Percentiles rank a stretch among this genome's conserved stretches.
phyloP scores from a whole-genome alignment of 2,888 invertebrate species.

The Acanthosepion lycidas region DNA sequence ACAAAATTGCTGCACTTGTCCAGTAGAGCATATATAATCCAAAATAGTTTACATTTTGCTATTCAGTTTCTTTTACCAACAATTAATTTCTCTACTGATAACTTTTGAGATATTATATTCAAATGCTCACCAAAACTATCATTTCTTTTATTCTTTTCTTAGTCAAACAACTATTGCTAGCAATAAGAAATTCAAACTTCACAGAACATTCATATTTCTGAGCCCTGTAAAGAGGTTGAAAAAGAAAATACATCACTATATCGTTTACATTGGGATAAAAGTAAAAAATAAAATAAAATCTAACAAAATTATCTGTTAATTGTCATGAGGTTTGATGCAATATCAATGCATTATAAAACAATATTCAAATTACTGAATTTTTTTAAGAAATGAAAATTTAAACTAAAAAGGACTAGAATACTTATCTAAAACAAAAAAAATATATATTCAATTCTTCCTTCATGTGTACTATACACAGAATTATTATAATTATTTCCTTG shows the following conservation, averaged over 20 bases:
- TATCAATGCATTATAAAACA: neutral
- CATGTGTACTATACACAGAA: too few relatives aligned
- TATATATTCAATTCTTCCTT: too few relatives aligned
- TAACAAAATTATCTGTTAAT: too few relatives aligned
- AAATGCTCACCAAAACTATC: neutral
- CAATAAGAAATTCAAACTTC: neutral
- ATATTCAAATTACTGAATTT: neutral
- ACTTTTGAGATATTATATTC: neutral
- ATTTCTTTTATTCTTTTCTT: neutral
- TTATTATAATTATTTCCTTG: too few relatives aligned
- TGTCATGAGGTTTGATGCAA: neutral
- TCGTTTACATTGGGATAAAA: neutral
- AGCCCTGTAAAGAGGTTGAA: neutral
- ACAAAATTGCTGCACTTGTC: too few relatives aligned
- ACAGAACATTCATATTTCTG: neutral
- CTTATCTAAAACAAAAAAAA: too few relatives aligned
- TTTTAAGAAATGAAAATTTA: too few relatives aligned
- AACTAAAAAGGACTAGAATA: too few relatives aligned
- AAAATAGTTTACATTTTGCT: neutral
- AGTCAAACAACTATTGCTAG: neutral
- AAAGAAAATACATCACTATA: neutral
- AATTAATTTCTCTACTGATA: neutral
- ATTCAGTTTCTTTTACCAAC: neutral
- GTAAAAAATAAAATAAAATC: too few relatives aligned
- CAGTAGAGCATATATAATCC: neutral